Evolutionary conservation across 2,888 invertebrate species (phyloP).

Genomic region (Caenorhabditis sinica): DNA sequence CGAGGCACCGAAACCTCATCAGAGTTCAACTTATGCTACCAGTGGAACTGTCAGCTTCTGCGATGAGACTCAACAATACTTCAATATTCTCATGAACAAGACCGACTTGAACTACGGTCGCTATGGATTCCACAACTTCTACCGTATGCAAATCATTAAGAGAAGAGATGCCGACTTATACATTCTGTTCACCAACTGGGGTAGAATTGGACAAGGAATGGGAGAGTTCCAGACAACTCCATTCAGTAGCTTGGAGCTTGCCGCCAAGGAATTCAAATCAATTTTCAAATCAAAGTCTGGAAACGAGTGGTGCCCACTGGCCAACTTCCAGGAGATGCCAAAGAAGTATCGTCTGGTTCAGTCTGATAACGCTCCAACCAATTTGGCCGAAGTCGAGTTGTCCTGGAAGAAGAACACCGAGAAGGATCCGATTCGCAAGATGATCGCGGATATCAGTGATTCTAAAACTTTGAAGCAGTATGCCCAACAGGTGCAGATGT

Average conservation of each 20-base stretch:
- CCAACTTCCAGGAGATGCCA: conserved; percentile 80
- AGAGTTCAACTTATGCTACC: conserved; percentile 66
- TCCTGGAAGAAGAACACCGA: conserved; percentile 63
- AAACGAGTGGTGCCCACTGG: conserved; percentile 82
- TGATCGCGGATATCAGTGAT: conserved; percentile 84
- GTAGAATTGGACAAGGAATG: conserved; percentile 85
- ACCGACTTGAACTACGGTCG: conserved; percentile 85
- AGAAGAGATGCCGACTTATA: conserved; percentile 85
- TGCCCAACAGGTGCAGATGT: conserved; percentile 49
- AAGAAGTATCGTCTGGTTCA: conserved; percentile 85
- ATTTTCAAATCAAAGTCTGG: conserved; percentile 86
- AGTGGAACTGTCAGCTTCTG: conserved; percentile 75
- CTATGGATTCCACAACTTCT: conserved; percentile 86
- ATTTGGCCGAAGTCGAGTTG: conserved; percentile 64
- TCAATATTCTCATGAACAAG: conserved; percentile 84
- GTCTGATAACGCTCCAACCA: conserved; percentile 42
- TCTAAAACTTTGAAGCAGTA: conserved; percentile 70
- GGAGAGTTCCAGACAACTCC: conserved; percentile 76
- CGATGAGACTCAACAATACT: conserved; percentile 71
- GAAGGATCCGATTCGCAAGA: conserved; percentile 54
- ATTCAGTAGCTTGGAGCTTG: conserved; percentile 63
- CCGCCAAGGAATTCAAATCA: conserved; percentile 85
- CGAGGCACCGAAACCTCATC: conserved; percentile 72
- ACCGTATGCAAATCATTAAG: conserved; percentile 86
- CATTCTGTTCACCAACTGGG: conserved; percentile 86